Evolutionary conservation across 2,797 vertebrate genomes (phyloP).

Genomic region (Phalanger gymnotis): DNA sequence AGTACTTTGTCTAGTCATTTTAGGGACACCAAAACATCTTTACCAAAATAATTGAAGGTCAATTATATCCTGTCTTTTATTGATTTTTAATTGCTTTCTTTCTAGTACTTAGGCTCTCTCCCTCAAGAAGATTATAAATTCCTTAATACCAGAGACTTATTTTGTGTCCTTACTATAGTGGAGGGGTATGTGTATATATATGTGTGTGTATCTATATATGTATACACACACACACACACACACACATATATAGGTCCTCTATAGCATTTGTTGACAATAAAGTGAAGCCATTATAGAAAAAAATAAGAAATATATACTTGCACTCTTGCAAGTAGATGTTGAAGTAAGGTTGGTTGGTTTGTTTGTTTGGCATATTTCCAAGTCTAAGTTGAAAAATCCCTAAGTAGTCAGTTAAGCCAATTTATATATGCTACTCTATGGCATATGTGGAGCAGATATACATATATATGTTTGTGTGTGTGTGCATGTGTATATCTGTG

Average conservation of each 20-base stretch:
- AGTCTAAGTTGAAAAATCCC: not conserved
- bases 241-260: too few species aligned
- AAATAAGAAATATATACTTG: not conserved
- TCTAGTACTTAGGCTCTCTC: not conserved
- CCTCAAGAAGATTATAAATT: not conserved
- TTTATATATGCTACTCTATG: not conserved
- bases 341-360: not conserved
- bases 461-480: too few species aligned
- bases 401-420: not conserved
- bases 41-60: not conserved
- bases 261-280: not conserved
- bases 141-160: not conserved
- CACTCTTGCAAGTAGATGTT: not conserved
- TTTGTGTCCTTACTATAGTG: not conserved
- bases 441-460: not conserved
- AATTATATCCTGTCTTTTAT: not conserved
- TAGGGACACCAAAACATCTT: not conserved
- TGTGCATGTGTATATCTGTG: too few species aligned
- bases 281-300: not conserved
- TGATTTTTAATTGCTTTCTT: not conserved
- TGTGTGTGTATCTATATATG: too few species aligned
- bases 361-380: not conserved
- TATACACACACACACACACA: too few species aligned
- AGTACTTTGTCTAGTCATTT: not conserved
- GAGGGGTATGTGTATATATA: too few species aligned